Percentiles rank a stretch among this genome's conserved stretches.
Evolutionary conservation across 64 coral and sea anemone genomes (phyloP).

Genomic region (Montipora capricornis): DNA sequence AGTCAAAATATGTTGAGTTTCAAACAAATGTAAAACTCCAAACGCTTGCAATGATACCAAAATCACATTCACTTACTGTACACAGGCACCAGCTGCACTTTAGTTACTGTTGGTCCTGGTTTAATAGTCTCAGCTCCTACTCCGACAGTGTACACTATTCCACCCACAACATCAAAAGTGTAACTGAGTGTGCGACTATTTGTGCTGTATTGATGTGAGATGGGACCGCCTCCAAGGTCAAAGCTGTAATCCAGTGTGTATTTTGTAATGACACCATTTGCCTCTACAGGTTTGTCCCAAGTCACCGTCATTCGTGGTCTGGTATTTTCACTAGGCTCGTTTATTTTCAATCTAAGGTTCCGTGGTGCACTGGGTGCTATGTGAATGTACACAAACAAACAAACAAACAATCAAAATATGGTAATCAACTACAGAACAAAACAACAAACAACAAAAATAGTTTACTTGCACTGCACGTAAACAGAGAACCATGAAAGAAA

Average conservation of each 20-base stretch:
- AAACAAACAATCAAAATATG: neutral
- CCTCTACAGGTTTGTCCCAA: neutral
- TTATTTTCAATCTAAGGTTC: neutral
- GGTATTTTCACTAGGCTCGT: neutral
- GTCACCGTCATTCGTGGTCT: neutral
- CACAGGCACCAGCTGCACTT: neutral
- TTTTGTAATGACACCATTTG: neutral
- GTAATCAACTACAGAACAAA: too few relatives aligned
- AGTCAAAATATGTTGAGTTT: too few relatives aligned
- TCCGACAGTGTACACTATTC: neutral
- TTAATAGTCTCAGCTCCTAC: neutral
- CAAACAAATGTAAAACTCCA: too few relatives aligned
- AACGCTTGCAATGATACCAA: too few relatives aligned
- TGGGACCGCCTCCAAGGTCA: neutral
- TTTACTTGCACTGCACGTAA: too few relatives aligned
- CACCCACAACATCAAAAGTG: neutral
- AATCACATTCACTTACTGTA: neutral
- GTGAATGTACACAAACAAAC: neutral
- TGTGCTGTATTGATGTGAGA: neutral
- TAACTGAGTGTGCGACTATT: neutral
- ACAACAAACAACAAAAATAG: too few relatives aligned
- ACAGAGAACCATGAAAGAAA: too few relatives aligned
- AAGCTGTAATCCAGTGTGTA: neutral
- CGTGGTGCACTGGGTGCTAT: neutral
- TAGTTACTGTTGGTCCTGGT: neutral